These are phyloP conservation scores for Anoncus sp. DNA, from an alignment of 2,888 invertebrate species.

Conservation along the genomic window DNA sequence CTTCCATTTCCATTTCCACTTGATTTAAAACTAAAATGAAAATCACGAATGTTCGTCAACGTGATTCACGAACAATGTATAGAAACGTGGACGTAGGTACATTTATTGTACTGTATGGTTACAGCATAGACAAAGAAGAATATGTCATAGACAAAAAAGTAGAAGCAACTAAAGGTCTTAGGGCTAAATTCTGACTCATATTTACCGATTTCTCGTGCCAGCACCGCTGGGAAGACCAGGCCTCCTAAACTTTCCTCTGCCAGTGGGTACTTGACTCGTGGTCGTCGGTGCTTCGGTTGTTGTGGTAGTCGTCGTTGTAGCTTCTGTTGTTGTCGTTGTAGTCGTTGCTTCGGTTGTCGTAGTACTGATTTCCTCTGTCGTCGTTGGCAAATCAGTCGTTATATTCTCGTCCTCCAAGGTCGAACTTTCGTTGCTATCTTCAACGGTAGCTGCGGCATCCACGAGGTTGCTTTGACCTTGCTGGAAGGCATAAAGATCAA, in stretches of 20 bases:
- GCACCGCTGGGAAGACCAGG: slow-evolving; percentile 67
- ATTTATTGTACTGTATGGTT: neutral
- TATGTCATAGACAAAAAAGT: neutral
- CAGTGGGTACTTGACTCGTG: slow-evolving; percentile 77
- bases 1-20: slow-evolving; percentile 68
- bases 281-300: slow-evolving; percentile 81
- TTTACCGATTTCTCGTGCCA: slow-evolving; percentile 73
- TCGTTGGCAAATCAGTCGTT: slow-evolving; percentile 80
- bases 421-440: slow-evolving; percentile 84
- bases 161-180: neutral
- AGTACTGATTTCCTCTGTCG: slow-evolving; percentile 84
- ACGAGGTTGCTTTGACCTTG: slow-evolving; percentile 85
- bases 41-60: neutral
- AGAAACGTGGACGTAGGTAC: neutral
- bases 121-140: neutral
- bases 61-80: no score
- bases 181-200: neutral
- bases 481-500: slow-evolving; percentile 92
- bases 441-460: slow-evolving; percentile 83
- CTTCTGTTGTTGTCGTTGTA: slow-evolving; percentile 84
- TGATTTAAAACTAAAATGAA: slow-evolving; percentile 75
- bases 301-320: slow-evolving; percentile 83
- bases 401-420: slow-evolving; percentile 82
- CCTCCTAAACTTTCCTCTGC: slow-evolving; percentile 76
- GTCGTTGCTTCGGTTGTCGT: slow-evolving; percentile 78